Base-by-base conservation (phyloP, 2,113 vertebrate species). In the Neolamprologus brichardi region DNA sequence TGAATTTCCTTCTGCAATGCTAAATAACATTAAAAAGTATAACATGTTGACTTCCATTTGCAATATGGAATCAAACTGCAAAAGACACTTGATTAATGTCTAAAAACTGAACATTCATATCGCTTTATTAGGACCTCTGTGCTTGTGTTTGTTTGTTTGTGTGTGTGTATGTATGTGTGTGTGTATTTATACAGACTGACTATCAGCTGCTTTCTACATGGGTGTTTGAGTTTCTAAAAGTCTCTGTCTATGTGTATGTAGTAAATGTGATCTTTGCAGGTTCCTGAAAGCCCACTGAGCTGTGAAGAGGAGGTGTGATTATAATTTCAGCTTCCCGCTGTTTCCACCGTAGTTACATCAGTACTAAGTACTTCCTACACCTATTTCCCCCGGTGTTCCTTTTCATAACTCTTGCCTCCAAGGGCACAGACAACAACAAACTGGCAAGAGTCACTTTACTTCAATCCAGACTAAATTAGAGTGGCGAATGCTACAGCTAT, bases 321-420 rank as follows among this genome's bases (percentile, higher is more conserved):
- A 94, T 91, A 91, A 95, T 94, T 95, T 90, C 90, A 89, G 90
- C 85, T 9, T 80, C 92, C 89, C 83, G 78, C 92, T 83, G 92
- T 92, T 94, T 91, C 72, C 82, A 79, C 91, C 64, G 8, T 49
- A 28, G 89, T 90, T 91, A 90, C 87, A 94, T 86, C 41, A 39
- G 91, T 88, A 70, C 88, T 89, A 90, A 91, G 84, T 86, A 81
- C 86, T 83, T 70, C 58, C 64, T 84, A 84, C 89, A 93, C 90
- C 89, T 79, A 84, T 88, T 91, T 85, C 60, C 81, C 84, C 25
- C 1, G 6, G 79, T 88, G 87, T 77, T 88, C 54, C 80, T 60
- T 81, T 78, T 89, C 89, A 88, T 91, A 94, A 90, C 67, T 84
- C 84, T 89, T 81, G 32, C 12, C 84, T 80, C 70, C 75, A 34